Base-by-base conservation (phyloP, 2,797 vertebrate genomes). In the Parotocinclus haroldoi region DNA sequence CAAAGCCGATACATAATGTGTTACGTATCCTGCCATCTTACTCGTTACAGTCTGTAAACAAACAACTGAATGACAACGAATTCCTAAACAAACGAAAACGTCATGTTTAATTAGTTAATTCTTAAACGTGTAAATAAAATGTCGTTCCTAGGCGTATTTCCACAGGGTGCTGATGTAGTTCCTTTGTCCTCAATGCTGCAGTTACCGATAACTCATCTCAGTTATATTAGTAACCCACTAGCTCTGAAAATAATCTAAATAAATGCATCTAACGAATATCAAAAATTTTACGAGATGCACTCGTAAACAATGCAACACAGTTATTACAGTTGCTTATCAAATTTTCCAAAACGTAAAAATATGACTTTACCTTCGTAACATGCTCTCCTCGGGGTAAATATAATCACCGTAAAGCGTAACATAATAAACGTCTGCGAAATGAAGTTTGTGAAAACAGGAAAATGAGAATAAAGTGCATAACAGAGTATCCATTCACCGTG, bases 401-500 rank as follows among this genome's bases (percentile, higher is more conserved):
- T 51, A 59, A 42, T 58, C 58, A 10, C 4, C 4, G 13, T 37
- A 44, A 40, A 7, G 0, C 45, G 62, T 53, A 53, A 71, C 56
- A 39, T 10, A 42, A 11, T 17, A 36, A 71, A 46, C 1, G 27
- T 27, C 27, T 27, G 2, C 27, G 14, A 40, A 19, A 69, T 50
- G 39, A 44, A 60, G 14, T 6, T n/a, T 13, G 6, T 9, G 13
- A 61, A 73, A 80, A 56, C 36, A 53, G 8, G 10, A 79, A 67
- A 78, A 58, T 73, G 61, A 72, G 64, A 58, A 74, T 79, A 80
- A 74, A 74, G 74, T 78, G 55, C 81, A 82, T 81, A 73, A 78
- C 79, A 74, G 80, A 78, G 81, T 86, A 14, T 78, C 83, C 84
- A 78, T 74, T 85, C 86, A 85, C 82, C 84, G 78, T 69, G 81